These are phyloP conservation scores for Alloplasta piceator DNA, from an alignment of 2,888 invertebrate genomes.

Conservation along the genomic window DNA sequence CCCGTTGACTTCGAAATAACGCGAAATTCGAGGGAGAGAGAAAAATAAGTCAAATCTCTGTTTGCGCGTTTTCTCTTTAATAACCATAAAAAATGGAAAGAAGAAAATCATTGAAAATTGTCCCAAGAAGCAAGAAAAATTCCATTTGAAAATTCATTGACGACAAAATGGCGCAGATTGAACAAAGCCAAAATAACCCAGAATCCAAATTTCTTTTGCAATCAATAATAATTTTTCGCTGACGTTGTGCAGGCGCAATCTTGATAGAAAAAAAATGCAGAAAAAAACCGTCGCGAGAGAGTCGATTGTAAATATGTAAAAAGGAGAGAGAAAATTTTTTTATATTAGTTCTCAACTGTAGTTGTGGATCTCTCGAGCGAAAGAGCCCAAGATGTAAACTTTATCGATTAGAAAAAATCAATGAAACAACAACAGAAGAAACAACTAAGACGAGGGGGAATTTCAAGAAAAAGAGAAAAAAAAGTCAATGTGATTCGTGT, in stretches of 20 bases:
- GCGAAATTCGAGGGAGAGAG: too few species aligned
- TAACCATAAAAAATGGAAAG: too few species aligned
- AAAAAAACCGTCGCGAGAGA: background rate
- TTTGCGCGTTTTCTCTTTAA: too few species aligned
- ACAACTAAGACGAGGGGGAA: too few species aligned
- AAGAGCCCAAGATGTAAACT: slow-evolving; percentile 1
- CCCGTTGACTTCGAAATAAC: too few species aligned
- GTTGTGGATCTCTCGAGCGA: background rate
- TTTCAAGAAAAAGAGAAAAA: background rate
- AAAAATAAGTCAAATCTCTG: too few species aligned
- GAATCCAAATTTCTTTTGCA: too few species aligned
- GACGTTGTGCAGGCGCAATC: slow-evolving; percentile 55
- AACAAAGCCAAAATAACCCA: too few species aligned
- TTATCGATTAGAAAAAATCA: slow-evolving; percentile 11
- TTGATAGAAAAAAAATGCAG: background rate
- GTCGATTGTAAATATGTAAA: slow-evolving; percentile 49
- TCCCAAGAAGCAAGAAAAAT: too few species aligned
- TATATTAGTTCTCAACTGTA: slow-evolving; percentile 13
- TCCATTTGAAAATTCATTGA: too few species aligned
- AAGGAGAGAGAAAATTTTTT: slow-evolving; percentile 56
- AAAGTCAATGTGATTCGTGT: slow-evolving; percentile 63
- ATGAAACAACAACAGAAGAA: background rate
- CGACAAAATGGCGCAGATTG: too few species aligned
- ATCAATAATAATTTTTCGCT: slow-evolving; percentile 7
- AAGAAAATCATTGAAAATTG: too few species aligned